phyloP scores from a whole-genome alignment of 2,888 invertebrate species.

The Amiota mariae region DNA sequence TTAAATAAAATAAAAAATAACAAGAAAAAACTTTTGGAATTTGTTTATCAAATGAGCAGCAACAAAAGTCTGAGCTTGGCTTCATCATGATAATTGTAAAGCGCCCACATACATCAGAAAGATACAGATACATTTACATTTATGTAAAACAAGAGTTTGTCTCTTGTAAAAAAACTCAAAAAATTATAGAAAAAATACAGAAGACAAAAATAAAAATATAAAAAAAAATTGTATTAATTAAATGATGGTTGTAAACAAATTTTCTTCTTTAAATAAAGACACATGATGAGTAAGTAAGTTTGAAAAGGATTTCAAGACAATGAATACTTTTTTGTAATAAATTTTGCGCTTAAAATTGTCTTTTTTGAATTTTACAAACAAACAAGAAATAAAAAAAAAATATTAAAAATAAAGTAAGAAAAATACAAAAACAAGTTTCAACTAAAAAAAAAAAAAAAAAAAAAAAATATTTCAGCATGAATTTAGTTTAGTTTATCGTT shows the following conservation, averaged over 20 bases:
- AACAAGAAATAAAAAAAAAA: conserved; percentile 20
- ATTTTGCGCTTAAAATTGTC: conserved; percentile 60
- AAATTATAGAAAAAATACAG: not conserved
- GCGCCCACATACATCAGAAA: conserved; percentile 5
- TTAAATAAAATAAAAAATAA: not conserved
- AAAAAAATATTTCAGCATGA: conserved; percentile 62
- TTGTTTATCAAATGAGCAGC: not conserved
- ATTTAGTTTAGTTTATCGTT: conserved; percentile 43
- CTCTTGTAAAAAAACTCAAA: not conserved
- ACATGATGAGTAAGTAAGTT: too few species aligned
- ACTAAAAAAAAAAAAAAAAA: conserved; percentile 29
- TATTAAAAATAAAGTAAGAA: conserved; percentile 4
- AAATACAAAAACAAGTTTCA: conserved; percentile 53
- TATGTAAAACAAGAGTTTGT: not conserved
- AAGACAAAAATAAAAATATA: not conserved
- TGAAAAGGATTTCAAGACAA: too few species aligned
- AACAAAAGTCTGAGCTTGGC: not conserved
- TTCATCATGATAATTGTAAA: not conserved
- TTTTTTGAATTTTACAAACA: conserved; percentile 28
- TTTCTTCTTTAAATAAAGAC: conserved; percentile 55
- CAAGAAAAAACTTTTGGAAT: not conserved
- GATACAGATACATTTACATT: not conserved
- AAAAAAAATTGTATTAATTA: conserved; percentile 66
- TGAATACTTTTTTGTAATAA: conserved; percentile 63
- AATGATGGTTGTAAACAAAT: conserved; percentile 65